phyloP scores from a whole-genome alignment of 2,113 vertebrate genomes.

The Calyptommatus sinebrachiatus region DNA sequence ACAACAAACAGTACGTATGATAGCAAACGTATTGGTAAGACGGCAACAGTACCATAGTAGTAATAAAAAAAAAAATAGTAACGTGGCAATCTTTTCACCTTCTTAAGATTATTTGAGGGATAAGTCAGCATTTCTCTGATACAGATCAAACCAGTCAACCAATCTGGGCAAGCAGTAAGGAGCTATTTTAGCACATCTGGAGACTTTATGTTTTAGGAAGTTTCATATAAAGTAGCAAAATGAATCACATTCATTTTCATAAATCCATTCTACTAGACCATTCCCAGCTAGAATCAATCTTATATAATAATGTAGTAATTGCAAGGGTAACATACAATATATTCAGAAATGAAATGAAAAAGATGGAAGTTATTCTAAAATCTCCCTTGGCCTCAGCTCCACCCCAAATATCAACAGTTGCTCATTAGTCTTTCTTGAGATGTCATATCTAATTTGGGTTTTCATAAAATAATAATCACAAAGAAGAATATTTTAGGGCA shows the following conservation, averaged over 20 bases:
- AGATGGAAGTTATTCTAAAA: not conserved
- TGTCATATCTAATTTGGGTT: constrained; percentile 11
- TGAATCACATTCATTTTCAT: not conserved
- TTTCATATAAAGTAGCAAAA: not conserved
- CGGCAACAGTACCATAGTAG: too few relatives aligned
- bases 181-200: too few relatives aligned
- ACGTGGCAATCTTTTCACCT: too few relatives aligned
- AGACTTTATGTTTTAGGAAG: too few relatives aligned
- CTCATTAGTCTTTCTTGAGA: not conserved
- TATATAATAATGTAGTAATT: not conserved
- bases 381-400: not conserved
- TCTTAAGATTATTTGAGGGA: too few relatives aligned
- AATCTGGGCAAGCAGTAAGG: too few relatives aligned
- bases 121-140: too few relatives aligned
- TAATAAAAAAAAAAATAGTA: too few relatives aligned
- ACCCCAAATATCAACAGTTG: constrained; percentile 12
- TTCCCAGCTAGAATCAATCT: not conserved
- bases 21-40: too few relatives aligned
- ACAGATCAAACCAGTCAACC: too few relatives aligned
- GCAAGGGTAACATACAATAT: not conserved
- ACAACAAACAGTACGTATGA: too few relatives aligned
- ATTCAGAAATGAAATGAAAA: not conserved
- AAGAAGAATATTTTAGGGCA: not conserved
- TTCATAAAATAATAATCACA: constrained; percentile 22
- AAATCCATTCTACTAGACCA: not conserved